Conservation (phyloP, 2,888 invertebrate species). For the Blastobasis lacticolella region DNA sequence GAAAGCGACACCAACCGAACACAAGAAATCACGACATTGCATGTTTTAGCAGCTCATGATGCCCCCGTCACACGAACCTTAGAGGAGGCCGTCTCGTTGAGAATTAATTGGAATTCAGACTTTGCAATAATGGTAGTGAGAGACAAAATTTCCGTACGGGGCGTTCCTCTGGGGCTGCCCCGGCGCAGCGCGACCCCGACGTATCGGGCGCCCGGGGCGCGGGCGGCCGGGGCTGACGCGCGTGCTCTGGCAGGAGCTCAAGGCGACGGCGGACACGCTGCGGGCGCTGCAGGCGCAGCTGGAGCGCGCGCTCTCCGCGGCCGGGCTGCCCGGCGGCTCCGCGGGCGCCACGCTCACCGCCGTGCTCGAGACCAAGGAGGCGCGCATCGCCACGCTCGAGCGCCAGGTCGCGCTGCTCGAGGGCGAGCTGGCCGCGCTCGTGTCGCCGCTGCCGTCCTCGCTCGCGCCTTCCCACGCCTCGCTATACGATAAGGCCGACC, state of each 20-base stretch:
- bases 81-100: conserved; percentile 64
- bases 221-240: conserved; percentile 56
- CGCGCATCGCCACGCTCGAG: conserved; percentile 90
- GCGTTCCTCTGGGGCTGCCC: conserved; percentile 51
- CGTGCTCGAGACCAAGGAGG: conserved; percentile 89
- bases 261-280: conserved; percentile 88
- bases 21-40: conserved; percentile 68
- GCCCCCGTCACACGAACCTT: conserved; percentile 67
- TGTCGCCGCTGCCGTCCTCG: conserved; percentile 67
- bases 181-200: conserved; percentile 23
- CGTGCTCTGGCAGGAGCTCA: conserved; percentile 81
- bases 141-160: conserved; percentile 45
- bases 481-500: conserved; percentile 77
- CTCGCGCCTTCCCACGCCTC: conserved; percentile 72
- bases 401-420: conserved; percentile 87
- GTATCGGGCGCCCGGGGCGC: conserved; percentile 34
- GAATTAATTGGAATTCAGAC: conserved; percentile 53
- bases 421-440: conserved; percentile 78
- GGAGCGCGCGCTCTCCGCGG: conserved; percentile 81
- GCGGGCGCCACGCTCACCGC: conserved; percentile 82
- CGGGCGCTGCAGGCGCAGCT: conserved; percentile 86
- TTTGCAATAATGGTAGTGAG: conserved; percentile 55
- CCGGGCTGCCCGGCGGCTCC: conserved; percentile 72
- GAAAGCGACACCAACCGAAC: conserved; percentile 44
- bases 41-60: conserved; percentile 68